Percentiles rank a stretch among this genome's conserved stretches.
Conservation (phyloP, 64 coral and sea anemone species). For the Anthopleura sola region DNA sequence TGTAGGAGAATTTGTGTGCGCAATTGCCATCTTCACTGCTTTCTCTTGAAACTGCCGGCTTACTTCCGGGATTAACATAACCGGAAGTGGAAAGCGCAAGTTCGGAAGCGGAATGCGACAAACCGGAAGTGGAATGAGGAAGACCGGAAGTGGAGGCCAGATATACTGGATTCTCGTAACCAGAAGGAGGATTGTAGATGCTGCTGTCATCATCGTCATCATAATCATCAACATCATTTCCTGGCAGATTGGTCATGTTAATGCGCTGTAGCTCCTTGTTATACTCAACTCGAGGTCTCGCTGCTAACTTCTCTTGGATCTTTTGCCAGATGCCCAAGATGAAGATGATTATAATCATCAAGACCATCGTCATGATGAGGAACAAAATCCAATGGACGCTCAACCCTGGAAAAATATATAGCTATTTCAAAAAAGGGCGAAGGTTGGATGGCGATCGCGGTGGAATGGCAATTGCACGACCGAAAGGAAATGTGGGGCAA, state of each 20-base stretch:
- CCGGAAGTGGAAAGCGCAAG: background rate
- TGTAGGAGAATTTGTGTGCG: too few relatives aligned
- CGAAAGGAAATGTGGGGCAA: too few relatives aligned
- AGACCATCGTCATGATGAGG: background rate
- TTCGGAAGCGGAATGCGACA: background rate
- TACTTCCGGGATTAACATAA: background rate
- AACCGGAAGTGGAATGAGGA: background rate
- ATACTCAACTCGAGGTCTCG: background rate
- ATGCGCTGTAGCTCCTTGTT: background rate
- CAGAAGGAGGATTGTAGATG: background rate
- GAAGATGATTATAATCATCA: background rate
- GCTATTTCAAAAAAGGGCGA: background rate
- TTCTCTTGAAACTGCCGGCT: too few relatives aligned
- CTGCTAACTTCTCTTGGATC: background rate
- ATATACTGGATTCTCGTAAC: background rate
- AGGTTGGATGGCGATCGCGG: too few relatives aligned
- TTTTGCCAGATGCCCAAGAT: background rate
- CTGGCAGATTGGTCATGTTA: background rate
- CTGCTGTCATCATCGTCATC: background rate
- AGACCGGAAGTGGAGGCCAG: background rate
- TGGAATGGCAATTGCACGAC: too few relatives aligned
- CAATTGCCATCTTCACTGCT: too few relatives aligned
- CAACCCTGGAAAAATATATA: background rate
- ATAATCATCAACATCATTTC: background rate
- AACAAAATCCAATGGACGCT: background rate